These are phyloP conservation scores for Ardeotis arabs DNA, from an alignment of 2,113 vertebrate species.

Conservation along the genomic window DNA sequence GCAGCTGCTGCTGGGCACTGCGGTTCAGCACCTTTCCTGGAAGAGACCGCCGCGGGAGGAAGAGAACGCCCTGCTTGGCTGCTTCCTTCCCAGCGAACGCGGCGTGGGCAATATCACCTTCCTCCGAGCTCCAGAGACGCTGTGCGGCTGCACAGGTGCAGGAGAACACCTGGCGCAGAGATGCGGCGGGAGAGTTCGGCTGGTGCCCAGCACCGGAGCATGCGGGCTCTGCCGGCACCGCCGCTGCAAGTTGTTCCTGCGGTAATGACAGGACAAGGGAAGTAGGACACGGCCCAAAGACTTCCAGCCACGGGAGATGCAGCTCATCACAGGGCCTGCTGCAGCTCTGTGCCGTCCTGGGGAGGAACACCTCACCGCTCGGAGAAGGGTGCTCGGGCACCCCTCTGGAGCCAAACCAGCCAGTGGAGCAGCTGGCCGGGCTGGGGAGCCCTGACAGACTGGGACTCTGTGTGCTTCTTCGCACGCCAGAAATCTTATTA, in stretches of 20 bases:
- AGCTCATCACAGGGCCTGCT: neutral
- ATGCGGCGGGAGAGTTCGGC: accelerated
- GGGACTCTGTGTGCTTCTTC: neutral
- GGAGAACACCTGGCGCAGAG: accelerated
- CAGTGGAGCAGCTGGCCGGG: neutral
- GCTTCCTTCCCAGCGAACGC: neutral
- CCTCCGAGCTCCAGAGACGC: accelerated
- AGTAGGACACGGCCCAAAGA: neutral
- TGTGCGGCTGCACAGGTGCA: accelerated
- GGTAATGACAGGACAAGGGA: neutral
- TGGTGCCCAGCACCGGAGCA: neutral
- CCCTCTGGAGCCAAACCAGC: neutral
- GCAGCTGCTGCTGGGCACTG: neutral
- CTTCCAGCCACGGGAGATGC: neutral
- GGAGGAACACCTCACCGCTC: neutral
- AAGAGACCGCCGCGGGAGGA: neutral
- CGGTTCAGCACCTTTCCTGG: neutral
- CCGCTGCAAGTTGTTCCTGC: accelerated
- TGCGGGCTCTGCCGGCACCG: accelerated
- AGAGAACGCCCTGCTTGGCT: neutral
- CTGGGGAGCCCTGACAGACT: neutral
- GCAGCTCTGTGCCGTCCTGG: accelerated
- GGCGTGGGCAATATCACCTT: accelerated
- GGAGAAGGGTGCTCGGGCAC: neutral
- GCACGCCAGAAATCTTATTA: neutral